Evolutionary conservation across 2,797 vertebrate genomes (phyloP), one percentile per base, ranked within the genome.

Genomic region (Argentina silus): DNA sequence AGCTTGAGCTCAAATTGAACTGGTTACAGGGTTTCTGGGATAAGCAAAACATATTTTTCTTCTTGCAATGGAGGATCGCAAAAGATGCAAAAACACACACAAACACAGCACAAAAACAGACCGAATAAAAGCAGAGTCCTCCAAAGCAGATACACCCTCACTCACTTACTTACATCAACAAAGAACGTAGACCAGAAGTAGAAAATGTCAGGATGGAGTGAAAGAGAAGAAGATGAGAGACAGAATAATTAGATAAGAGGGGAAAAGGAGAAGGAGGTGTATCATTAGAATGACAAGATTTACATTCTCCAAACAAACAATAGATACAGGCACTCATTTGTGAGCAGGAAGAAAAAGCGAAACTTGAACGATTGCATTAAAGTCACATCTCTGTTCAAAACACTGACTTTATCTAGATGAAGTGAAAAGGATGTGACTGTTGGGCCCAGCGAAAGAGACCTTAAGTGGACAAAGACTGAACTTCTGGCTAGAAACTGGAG

Each of bases 91-190:
- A 64, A 1, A 53, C 36, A 53, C 12, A n/a, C 3, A 63, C n/a
- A 17, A 43, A 51, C 36, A 45, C 36, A 23, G 14, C 3, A 53
- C 3, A 7, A 47, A 6, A 47, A 93, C 79, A 95, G 90, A 0
- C 94, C 94, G 0, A 95, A 95, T 86, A 94, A 94, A 6, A 95
- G 84, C 94, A 23, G 12, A 59, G 7, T 19, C 6, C 56, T 45
- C 67, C 19, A 21, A 42, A 17, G 9, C 42, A 17, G 42, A 53
- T 5, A 81, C 77, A 71, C 42, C 1, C 69, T 83, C 83, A 83
- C 21, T 50, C 67, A 59, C n/a, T 17, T 27, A 59, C 82, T 88
- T 27, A 59, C 82, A 88, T 87, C 82, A 75, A 67, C 53, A 84
- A 71, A 72, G 64, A 67, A 75, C 12, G 69, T 3, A 72, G 66